Evolutionary conservation across 2,113 vertebrate species (phyloP), one percentile per base, ranked within the genome.

Genomic region (Phyllostomus hastatus): DNA sequence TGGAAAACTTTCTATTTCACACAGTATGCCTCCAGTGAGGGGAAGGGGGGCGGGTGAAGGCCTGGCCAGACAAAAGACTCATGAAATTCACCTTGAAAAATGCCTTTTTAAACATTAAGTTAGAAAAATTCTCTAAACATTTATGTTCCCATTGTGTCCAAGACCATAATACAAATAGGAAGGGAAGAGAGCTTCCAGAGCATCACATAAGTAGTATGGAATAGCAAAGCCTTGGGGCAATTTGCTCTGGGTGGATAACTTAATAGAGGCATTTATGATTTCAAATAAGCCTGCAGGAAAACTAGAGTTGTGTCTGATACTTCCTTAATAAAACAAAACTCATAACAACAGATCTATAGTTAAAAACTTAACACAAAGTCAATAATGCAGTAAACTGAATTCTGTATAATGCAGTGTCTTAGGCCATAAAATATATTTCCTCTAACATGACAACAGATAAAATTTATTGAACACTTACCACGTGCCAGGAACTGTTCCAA

Each of bases 121-220:
- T 48, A 81, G 33, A 94, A 79, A n/a, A 95, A 70, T 35, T 86
- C 28, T 48, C 46, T 93, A 79, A 79, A 35, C 10, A 89, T 43
- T 1, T 70, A 28, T 52, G n/a, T 11, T 89, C 22, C 73, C 67
- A 72, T 41, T 52, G 14, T n/a, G 10, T 48, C 48, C 5, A 67
- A 90, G 19, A 41, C 14, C 72, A 19, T 48, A 84, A 87, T 38
- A 54, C 67, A 84, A 54, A 78, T 6, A 26, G n/a, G 12, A 78
- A 85, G 22, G 52, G 26, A 78, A 85, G 22, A 46, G 33, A 38
- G 35, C 72, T 41, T 72, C 72, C 57, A 54, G 20, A 24, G 24
- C 12, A 92, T 52, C 38, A 79, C 10, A 81, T 5, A 33, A 22
- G 10, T 38, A 67, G 61, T 5, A 28, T 3, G 19, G 2, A 66